Base-by-base conservation (phyloP, 2,888 invertebrate species). In the Lasioglossum leucozonium region DNA sequence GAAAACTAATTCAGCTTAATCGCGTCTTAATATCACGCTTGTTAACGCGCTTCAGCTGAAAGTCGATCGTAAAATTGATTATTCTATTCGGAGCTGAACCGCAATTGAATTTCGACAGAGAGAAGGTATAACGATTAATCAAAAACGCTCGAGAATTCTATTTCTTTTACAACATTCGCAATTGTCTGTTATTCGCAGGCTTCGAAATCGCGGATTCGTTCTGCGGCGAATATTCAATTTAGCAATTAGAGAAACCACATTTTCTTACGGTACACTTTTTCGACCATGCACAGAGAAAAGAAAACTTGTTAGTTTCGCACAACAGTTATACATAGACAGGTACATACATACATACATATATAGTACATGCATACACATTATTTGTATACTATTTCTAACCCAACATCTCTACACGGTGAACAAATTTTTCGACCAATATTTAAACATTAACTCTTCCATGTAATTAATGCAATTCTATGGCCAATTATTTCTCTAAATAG, bases 61-160 rank as follows among this genome's bases (percentile, higher is more conserved):
- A 75, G 47, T 47, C 67, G 44, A 77, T 85, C 69, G 69, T 72
- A 55, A 76, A 79, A 72, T 77, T 78, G 67, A 84, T 79, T 79
- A 51, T 67, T 30, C 71, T 82, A 47, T 82, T 82, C 37, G 22
- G 73, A 71, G 69, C n/a, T 5, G 26, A 65, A 76, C 72, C 42
- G 26, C 76, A 81, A 83, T 83, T 83, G 72, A 76, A 72, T 75
- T 76, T 78, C 82, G 78, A 74, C 79, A 65, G 55, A 73, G 71
- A 40, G 72, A 62, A 72, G 44, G 34, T 42, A 47, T 44, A 40
- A 37, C 30, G 72, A 83, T 81, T 72, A 65, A 81, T 83, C 84
- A 84, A 77, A 44, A 71, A 71, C 69, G 74, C 72, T 71, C 51
- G 18, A 58, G 73, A 67, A 72, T 71, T 75, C 75, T 72, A 47